Conservation (phyloP, 2,888 invertebrate genomes). For the Lepeophtheirus nordmannii region DNA sequence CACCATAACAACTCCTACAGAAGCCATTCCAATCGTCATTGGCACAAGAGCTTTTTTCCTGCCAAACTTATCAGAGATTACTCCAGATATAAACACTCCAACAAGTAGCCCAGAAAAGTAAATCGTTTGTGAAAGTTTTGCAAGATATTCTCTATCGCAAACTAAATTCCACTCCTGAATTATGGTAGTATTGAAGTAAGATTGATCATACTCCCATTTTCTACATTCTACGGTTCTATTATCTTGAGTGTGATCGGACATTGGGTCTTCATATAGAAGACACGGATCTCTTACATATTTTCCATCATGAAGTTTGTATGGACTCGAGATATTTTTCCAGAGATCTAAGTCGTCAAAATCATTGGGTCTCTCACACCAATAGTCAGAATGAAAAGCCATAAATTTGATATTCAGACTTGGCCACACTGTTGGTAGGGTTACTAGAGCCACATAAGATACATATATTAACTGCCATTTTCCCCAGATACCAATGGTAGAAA, state of each 20-base stretch:
- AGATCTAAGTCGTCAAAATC: background rate
- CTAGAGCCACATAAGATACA: background rate
- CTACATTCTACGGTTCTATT: background rate
- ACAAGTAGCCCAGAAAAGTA: slow-evolving; percentile 13
- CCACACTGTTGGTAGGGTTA: slow-evolving; percentile 4
- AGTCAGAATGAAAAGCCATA: background rate
- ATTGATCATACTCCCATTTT: slow-evolving; percentile 11
- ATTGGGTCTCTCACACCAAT: slow-evolving; percentile 4
- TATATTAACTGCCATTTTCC: slow-evolving; percentile 4
- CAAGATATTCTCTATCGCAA: background rate
- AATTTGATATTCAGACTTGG: slow-evolving; percentile 15
- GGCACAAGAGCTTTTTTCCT: slow-evolving; percentile 7
- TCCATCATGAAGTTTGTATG: slow-evolving; percentile 1
- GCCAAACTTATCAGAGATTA: slow-evolving; percentile 9
- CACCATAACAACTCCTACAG: background rate
- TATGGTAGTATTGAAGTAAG: background rate
- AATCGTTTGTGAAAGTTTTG: slow-evolving; percentile 2
- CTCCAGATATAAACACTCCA: slow-evolving; percentile 7
- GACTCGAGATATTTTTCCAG: slow-evolving; percentile 10
- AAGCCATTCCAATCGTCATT: slow-evolving; percentile 10
- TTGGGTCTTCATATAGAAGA: background rate
- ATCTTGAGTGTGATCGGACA: background rate
- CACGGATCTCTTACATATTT: background rate
- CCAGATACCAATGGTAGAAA: background rate
- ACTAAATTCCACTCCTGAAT: slow-evolving; percentile 10